Evolutionary conservation across 2,113 vertebrate species (phyloP).

Genomic region (Caracal caracal): DNA sequence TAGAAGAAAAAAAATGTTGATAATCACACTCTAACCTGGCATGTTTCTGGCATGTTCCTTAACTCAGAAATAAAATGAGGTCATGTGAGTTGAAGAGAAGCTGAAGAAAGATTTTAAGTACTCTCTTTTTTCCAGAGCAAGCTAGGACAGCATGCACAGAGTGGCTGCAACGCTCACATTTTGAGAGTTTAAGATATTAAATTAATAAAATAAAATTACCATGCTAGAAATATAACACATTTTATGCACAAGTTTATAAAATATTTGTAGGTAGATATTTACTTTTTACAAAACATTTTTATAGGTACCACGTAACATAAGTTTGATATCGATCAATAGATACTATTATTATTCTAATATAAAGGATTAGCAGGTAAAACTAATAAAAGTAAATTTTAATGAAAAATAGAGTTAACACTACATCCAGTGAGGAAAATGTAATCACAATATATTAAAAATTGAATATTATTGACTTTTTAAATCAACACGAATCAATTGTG

Average conservation of each 20-base stretch:
- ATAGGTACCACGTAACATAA: not conserved
- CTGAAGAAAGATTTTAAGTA: constrained; percentile 18
- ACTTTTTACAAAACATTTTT: not conserved
- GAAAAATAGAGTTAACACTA: not conserved
- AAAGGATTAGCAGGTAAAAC: not conserved
- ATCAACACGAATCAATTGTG: not conserved
- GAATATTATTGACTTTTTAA: not conserved
- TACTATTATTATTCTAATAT: not conserved
- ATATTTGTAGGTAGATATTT: not conserved
- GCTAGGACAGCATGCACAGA: not conserved
- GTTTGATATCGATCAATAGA: not conserved
- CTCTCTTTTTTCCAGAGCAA: not conserved
- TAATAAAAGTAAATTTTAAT: constrained; percentile 16
- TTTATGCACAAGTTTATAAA: not conserved
- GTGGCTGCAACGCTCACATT: not conserved
- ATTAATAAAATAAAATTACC: not conserved
- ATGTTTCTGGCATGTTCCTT: not conserved
- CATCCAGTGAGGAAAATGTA: not conserved
- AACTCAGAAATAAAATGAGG: not conserved
- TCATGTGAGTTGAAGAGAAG: constrained; percentile 36
- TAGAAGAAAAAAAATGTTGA: not conserved
- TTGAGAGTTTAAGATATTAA: not conserved
- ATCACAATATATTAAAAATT: not conserved
- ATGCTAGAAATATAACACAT: not conserved
- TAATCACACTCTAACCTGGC: not conserved